Base-by-base conservation (phyloP, 2,888 invertebrate species). In the Ametastegia equiseti region DNA sequence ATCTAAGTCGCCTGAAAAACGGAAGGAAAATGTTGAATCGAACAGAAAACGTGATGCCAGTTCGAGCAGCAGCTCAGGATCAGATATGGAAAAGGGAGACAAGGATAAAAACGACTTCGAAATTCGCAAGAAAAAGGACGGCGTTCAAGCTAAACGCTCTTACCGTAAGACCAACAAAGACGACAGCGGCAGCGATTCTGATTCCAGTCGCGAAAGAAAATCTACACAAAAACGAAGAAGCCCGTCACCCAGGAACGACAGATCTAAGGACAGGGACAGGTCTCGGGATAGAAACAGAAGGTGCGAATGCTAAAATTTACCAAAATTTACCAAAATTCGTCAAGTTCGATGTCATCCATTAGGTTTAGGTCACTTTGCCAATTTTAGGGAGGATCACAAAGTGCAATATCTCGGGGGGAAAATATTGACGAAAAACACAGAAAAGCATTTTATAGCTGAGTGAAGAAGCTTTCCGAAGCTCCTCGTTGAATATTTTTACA, bases 131-230 rank as follows among this genome's bases (percentile, higher is more conserved):
- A 96, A 97, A 92, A 95, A 96, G 92, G 94, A 97, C 92, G 94
- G 97, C 92, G 94, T 96, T 13, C 97, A 97, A 90, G 97, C 97
- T 90, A 97, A 97, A 89, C 94, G 98, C 11, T 97, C 97, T 85
- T 98, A 98, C 90, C 94, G 97, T 15, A 93, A 93, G 81, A 97
- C 96, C 80, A 97, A 97, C 89, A 95, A 96, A 82, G 97, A 97
- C 88, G 97, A 96, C 3, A 96, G 95, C 1, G 95, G 94, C 36
- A 95, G 95, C 86, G 93, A 92, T 69, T 92, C 92, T 33, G 92
- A 93, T 69, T 91, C 91, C 5, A 94, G 94, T 50, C 92, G 94
- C 71, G 94, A 94, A 81, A 93, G 94, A 92, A 94, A 91, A 81
- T 89, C 89, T 1, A 87, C 89, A 2, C 83, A 88, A 7, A 91